These are phyloP conservation scores for Malurus elegans DNA, from an alignment of 2,113 vertebrate genomes.

Conservation along the genomic window DNA sequence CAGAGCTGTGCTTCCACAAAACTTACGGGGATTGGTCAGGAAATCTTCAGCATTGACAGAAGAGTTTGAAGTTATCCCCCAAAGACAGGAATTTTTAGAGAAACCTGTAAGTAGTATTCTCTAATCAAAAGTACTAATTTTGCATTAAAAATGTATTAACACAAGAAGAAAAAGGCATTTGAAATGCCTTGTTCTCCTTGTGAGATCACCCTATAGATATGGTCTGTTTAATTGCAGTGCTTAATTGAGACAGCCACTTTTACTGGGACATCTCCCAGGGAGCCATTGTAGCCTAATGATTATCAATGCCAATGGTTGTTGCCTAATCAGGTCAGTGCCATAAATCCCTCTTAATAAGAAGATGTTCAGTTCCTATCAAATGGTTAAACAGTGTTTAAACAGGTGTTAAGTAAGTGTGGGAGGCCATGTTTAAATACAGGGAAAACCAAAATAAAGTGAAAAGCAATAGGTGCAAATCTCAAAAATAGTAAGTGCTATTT, in stretches of 20 bases:
- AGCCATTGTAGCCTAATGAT: slow-evolving; percentile 39
- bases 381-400: slow-evolving; percentile 15
- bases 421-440: background rate
- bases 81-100: background rate
- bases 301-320: slow-evolving; percentile 32
- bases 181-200: background rate
- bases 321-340: slow-evolving; percentile 43
- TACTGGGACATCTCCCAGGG: slow-evolving; percentile 55
- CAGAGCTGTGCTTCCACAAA: background rate
- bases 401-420: background rate
- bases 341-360: background rate
- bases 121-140: background rate
- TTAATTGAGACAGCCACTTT: slow-evolving; percentile 47
- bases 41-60: background rate
- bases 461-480: background rate
- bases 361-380: background rate
- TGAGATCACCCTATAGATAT: slow-evolving; percentile 19
- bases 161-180: background rate
- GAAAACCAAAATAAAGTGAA: background rate
- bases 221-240: slow-evolving; percentile 27
- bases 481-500: background rate
- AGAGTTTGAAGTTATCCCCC: background rate
- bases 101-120: background rate
- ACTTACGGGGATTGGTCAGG: background rate
- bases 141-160: background rate